Percentiles rank a stretch among this genome's conserved stretches.
phyloP scores from a whole-genome alignment of 2,888 invertebrate genomes.

The Oegoconia quadripuncta region DNA sequence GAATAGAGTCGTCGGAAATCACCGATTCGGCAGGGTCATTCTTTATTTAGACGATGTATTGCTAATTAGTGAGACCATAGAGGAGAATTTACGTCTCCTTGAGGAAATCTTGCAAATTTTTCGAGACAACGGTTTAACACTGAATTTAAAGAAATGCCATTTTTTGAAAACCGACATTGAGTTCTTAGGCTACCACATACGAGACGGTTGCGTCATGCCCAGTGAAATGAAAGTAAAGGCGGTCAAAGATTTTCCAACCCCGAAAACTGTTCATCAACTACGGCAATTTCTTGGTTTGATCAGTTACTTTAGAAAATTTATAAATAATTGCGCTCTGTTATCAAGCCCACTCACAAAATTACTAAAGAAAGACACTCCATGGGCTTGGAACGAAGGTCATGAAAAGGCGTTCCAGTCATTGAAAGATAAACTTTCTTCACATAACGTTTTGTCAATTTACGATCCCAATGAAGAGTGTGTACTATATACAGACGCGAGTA shows the following conservation, averaged over 20 bases:
- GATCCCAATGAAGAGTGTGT: conserved; percentile 23
- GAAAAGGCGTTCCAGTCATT: conserved; percentile 11
- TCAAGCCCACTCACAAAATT: conserved; percentile 26
- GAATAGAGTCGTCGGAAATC: conserved; percentile 14
- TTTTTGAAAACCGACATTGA: conserved; percentile 22
- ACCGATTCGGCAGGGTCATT: conserved; percentile 15
- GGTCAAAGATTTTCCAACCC: conserved; percentile 20
- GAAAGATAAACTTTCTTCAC: conserved; percentile 11
- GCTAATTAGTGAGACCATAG: conserved; percentile 10
- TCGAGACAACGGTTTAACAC: conserved; percentile 18
- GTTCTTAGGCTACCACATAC: conserved; percentile 25
- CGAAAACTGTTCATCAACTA: conserved; percentile 22
- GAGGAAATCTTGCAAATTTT: conserved; percentile 17
- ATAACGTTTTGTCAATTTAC: conserved; percentile 21
- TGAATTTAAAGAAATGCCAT: conserved; percentile 29
- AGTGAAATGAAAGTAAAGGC: conserved; percentile 21
- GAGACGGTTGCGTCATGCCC: conserved; percentile 16
- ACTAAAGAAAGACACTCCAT: conserved; percentile 21
- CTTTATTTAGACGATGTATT: conserved; percentile 15
- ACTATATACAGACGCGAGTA: conserved; percentile 41
- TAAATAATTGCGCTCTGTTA: conserved; percentile 28
- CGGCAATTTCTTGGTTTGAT: conserved; percentile 26
- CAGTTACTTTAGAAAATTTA: conserved; percentile 34
- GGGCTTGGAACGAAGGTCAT: conserved; percentile 13
- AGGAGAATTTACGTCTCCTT: conserved; percentile 13